Evolutionary conservation across 2,113 vertebrate species (phyloP).

Genomic region (Brachypodius melanocephalos): DNA sequence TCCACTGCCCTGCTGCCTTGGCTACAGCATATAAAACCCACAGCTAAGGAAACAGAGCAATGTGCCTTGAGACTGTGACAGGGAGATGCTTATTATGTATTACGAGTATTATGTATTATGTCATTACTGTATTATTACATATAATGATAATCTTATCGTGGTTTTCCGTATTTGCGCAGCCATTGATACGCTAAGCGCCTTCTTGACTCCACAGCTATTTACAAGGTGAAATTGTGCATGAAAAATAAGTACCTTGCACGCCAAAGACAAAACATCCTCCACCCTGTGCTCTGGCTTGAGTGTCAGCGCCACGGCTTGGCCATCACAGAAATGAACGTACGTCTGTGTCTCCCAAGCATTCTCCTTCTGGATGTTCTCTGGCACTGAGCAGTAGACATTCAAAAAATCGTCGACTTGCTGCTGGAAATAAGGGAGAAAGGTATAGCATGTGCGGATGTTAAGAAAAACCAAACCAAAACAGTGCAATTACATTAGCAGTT

Average conservation of each 20-base stretch:
- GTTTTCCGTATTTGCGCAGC: background rate
- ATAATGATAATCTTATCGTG: background rate
- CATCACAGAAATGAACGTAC: conserved; percentile 80
- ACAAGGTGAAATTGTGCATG: background rate
- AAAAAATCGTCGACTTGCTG: conserved; percentile 79
- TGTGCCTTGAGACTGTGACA: background rate
- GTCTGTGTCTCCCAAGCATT: conserved; percentile 72
- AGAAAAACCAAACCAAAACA: background rate
- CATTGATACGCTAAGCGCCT: rapidly evolving
- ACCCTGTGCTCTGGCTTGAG: conserved; percentile 83
- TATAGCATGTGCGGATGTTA: background rate
- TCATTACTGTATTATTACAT: background rate
- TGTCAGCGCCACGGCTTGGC: conserved; percentile 77
- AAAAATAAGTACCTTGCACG: conserved; percentile 83
- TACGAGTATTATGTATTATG: background rate
- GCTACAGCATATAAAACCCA: background rate
- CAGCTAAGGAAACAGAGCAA: background rate
- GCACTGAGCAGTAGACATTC: conserved; percentile 78
- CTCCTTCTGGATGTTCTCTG: conserved; percentile 78
- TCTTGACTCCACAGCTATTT: background rate
- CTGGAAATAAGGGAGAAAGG: background rate
- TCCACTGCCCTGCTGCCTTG: background rate
- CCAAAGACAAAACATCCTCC: conserved; percentile 81
- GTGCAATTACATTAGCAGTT: background rate
- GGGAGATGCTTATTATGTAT: background rate